These are phyloP conservation scores for Odontamblyopus lacepedii DNA, from an alignment of 2,797 vertebrate species.

Conservation along the genomic window DNA sequence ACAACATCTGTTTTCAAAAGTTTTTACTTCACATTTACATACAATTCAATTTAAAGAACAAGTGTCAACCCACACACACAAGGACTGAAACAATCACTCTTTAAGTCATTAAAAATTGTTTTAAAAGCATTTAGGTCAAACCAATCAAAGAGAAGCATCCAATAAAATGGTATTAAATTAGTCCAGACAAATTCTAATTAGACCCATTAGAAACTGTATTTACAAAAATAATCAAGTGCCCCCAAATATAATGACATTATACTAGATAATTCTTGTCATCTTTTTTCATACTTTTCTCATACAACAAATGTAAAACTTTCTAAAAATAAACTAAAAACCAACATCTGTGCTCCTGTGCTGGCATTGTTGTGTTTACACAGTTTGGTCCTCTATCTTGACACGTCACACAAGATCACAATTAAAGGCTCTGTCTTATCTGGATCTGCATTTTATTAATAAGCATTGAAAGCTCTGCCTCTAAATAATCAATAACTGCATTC, in stretches of 20 bases:
- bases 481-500: background rate
- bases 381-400: conserved; percentile 4
- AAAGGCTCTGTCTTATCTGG: background rate
- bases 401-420: background rate
- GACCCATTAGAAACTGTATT: background rate
- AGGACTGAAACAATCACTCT: background rate
- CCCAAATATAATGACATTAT: background rate
- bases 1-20: background rate
- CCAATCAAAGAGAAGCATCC: background rate
- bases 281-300: background rate
- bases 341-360: background rate
- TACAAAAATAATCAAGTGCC: background rate
- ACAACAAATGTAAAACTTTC: background rate
- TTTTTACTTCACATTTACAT: conserved; percentile 4
- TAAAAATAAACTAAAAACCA: background rate
- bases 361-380: background rate
- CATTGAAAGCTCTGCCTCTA: background rate
- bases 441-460: background rate
- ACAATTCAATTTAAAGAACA: conserved; percentile 1
- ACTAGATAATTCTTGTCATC: background rate
- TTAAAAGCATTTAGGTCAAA: background rate
- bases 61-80: background rate
- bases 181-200: background rate
- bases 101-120: background rate
- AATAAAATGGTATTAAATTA: background rate